Conservation (phyloP, 2,797 vertebrate species). For the Triplophysa bombifrons region DNA sequence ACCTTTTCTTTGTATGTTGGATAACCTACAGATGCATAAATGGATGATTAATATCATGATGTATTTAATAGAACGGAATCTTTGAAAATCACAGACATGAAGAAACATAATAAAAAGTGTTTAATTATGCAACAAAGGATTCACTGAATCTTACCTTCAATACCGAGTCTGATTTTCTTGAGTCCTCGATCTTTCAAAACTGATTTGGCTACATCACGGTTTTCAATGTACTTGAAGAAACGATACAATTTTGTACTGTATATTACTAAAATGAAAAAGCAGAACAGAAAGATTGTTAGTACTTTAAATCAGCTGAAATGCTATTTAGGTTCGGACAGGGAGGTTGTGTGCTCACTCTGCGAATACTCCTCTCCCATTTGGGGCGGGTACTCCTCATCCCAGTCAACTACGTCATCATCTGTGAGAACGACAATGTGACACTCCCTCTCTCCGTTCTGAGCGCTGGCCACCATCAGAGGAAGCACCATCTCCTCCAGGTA, state of each 20-base stretch:
- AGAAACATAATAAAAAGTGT: neutral
- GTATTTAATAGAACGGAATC: no score
- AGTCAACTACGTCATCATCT: conserved; percentile 97
- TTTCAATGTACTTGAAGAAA: conserved; percentile 99
- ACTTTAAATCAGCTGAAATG: neutral
- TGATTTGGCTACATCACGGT: conserved; percentile 97
- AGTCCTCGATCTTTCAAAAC: conserved; percentile 97
- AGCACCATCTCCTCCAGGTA: conserved; percentile 99
- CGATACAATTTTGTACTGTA: conserved; percentile 99
- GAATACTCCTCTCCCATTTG: conserved; percentile 99
- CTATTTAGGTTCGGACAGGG: neutral
- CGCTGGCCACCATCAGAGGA: conserved; percentile 94
- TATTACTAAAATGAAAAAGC: conserved; percentile 83
- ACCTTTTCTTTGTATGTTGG: conserved; percentile 98
- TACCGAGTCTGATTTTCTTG: conserved; percentile 97
- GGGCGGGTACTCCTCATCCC: conserved; percentile 98
- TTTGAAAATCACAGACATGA: no score
- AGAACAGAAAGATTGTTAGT: conserved; percentile 33
- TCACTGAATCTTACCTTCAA: conserved; percentile 86
- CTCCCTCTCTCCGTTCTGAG: conserved; percentile 94
- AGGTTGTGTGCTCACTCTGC: conserved; percentile 82
- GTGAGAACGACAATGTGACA: conserved; percentile 98
- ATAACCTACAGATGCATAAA: conserved; percentile 78
- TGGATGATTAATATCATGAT: neutral
- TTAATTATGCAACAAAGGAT: neutral